Base-by-base conservation (phyloP, 2,888 invertebrate genomes). In the Nymphalis polychloros region DNA sequence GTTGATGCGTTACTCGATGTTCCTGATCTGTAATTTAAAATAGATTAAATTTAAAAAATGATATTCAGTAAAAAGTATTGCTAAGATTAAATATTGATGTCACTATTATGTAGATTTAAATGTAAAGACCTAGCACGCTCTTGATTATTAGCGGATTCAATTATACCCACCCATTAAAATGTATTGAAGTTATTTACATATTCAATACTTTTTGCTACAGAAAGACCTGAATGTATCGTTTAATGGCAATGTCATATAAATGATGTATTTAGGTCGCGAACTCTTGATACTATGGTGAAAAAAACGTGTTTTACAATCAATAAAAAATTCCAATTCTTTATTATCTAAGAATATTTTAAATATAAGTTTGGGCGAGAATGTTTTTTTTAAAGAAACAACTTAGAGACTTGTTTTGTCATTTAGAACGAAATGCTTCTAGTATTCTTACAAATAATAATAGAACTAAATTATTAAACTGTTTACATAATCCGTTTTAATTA, bases 1-100 rank as follows among this genome's bases (percentile, higher is more conserved):
- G 97, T 97, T 77, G 97, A 97, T n/a, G 97, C 97, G 84, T 97
- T 97, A 79, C 97, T 97, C 70, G 97, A 97, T 49, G 97, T 97
- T 59, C 97, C 97, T 76, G 97, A 97, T 80, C 97, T 93, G 71
- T 2, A 73, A 71, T 8, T 46, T 27, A 50, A 13, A 10, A 23
- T 41, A 50, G 10, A 46, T 17, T n/a, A 4, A 41, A 5, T 55
- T 59, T 5, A 49, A 19, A n/a, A n/a, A 41, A 41, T 41, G 13
- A 13, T 41, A 41, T 41, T 41, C 13, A 41, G 13, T 10, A 41
- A 41, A 13, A 41, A 41, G 10, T 41, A 41, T 41, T 41, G 10
- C 13, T 41, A 41, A 41, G 10, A 13, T 41, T 41, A 41, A 13
- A 41, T 41, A 41, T 41, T 41, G 13, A 41, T 41, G 13, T 41